phyloP scores from a whole-genome alignment of 1,140 invertebrate genomes.

The Brachionus rotundiformis region DNA sequence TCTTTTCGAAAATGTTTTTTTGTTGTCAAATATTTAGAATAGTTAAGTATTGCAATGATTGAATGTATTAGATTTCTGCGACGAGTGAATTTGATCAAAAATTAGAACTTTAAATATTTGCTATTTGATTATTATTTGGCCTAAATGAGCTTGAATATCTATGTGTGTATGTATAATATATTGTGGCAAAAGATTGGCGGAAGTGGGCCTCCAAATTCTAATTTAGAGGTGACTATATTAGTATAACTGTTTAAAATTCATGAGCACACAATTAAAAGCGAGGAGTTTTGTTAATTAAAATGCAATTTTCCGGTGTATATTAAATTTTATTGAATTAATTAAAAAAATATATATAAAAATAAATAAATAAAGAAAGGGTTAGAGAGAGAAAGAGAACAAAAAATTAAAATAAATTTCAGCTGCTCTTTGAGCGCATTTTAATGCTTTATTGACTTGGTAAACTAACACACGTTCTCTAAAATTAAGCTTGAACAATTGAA shows the following conservation, averaged over 20 bases:
- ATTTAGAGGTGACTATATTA: neutral
- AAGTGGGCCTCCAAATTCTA: neutral
- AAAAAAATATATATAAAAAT: too few species aligned
- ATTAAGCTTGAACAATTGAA: neutral
- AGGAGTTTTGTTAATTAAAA: conserved; percentile 41
- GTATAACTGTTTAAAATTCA: conserved; percentile 23
- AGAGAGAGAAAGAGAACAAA: too few species aligned
- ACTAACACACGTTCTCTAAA: conserved; percentile 31
- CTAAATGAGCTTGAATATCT: neutral
- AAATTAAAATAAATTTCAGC: conserved; percentile 29
- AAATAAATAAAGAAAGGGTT: too few species aligned
- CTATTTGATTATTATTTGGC: neutral
- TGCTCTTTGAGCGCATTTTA: neutral
- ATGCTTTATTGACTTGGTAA: conserved; percentile 31
- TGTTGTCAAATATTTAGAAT: too few species aligned
- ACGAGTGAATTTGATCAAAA: too few species aligned
- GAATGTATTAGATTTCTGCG: too few species aligned
- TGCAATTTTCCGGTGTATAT: conserved; percentile 18
- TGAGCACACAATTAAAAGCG: neutral
- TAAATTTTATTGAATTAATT: conserved; percentile 42
- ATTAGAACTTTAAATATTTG: neutral
- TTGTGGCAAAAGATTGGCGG: neutral
- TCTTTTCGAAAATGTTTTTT: too few species aligned
- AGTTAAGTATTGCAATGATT: too few species aligned
- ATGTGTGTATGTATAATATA: too few species aligned